Evolutionary conservation across 2,888 invertebrate genomes (phyloP).

Genomic region (Ethmia dodecea): DNA sequence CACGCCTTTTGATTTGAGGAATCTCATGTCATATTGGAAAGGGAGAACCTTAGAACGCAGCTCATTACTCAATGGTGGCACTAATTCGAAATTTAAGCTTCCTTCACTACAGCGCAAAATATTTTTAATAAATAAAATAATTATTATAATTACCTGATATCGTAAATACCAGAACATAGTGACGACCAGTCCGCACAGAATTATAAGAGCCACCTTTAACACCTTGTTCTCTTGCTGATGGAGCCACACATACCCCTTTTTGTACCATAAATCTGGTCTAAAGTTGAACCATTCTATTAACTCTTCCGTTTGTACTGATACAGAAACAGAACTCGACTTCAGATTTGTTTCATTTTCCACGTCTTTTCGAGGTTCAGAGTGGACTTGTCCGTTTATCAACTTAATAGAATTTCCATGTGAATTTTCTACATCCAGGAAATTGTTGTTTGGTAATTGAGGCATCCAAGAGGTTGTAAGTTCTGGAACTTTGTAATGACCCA

Average conservation of each 20-base stretch:
- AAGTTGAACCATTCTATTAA: conserved; percentile 60
- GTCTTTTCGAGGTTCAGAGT: conserved; percentile 45
- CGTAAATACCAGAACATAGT: conserved; percentile 87
- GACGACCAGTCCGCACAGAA: conserved; percentile 82
- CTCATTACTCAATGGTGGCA: no score
- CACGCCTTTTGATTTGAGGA: no score
- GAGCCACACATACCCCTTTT: conserved; percentile 77
- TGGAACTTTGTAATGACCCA: conserved; percentile 86
- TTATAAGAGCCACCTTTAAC: conserved; percentile 82
- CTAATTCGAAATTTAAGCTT: no score
- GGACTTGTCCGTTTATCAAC: conserved; percentile 60
- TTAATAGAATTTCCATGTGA: conserved; percentile 41
- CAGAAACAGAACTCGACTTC: conserved; percentile 60
- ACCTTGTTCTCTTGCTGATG: conserved; percentile 87
- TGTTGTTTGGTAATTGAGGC: conserved; percentile 54
- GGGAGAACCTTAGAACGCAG: no score
- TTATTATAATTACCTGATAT: conserved; percentile 79
- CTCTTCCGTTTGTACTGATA: conserved; percentile 79
- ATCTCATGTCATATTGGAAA: no score
- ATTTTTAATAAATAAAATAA: no score
- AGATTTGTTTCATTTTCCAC: conserved; percentile 64
- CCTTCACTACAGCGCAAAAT: no score
- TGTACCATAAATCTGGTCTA: conserved; percentile 60
- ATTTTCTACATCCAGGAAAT: conserved; percentile 42
- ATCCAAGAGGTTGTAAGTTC: conserved; percentile 73